A percentile compares a stretch with the other conserved stretches of the same genome.
Conservation (phyloP, 1,140 invertebrate genomes). For the Cydia amplana region DNA sequence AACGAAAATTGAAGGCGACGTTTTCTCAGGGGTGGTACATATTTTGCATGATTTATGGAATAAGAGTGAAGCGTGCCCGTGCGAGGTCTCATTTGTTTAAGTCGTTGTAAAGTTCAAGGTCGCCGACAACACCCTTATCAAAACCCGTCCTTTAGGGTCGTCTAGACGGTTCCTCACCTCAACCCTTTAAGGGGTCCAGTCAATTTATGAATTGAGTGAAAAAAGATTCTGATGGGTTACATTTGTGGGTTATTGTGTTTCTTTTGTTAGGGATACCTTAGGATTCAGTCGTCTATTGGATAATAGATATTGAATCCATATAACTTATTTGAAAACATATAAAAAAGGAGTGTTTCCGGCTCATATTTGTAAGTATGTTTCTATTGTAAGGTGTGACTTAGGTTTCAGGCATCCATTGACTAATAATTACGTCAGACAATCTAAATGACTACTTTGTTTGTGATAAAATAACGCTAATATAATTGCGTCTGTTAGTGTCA, state of each 20-base stretch:
- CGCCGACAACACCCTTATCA: slow-evolving; percentile 69
- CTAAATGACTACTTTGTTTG: slow-evolving; percentile 10
- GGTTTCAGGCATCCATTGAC: not conserved
- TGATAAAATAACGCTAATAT: not conserved
- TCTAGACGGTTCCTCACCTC: slow-evolving; percentile 76
- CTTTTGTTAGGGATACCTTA: slow-evolving; percentile 3
- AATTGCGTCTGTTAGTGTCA: slow-evolving; percentile 6
- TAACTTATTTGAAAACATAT: not conserved
- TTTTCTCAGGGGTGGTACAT: slow-evolving; percentile 5
- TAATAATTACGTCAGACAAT: not conserved
- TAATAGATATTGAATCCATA: not conserved
- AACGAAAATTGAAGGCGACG: slow-evolving; percentile 11
- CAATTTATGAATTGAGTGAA: slow-evolving; percentile 57
- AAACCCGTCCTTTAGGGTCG: slow-evolving; percentile 67
- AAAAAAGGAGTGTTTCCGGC: not conserved
- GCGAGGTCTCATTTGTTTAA: slow-evolving; percentile 69
- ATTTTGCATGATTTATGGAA: slow-evolving; percentile 29
- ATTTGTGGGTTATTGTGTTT: slow-evolving; percentile 21
- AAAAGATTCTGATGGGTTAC: slow-evolving; percentile 10
- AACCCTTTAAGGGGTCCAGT: slow-evolving; percentile 67
- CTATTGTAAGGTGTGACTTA: not conserved
- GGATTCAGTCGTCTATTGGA: not conserved
- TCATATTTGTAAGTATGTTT: not conserved
- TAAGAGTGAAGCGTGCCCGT: slow-evolving; percentile 27
- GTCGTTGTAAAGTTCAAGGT: slow-evolving; percentile 73